Percentiles rank a stretch among this genome's conserved stretches.
Evolutionary conservation across 2,888 invertebrate species (phyloP).

Genomic region (Pharmacophagus antenor): DNA sequence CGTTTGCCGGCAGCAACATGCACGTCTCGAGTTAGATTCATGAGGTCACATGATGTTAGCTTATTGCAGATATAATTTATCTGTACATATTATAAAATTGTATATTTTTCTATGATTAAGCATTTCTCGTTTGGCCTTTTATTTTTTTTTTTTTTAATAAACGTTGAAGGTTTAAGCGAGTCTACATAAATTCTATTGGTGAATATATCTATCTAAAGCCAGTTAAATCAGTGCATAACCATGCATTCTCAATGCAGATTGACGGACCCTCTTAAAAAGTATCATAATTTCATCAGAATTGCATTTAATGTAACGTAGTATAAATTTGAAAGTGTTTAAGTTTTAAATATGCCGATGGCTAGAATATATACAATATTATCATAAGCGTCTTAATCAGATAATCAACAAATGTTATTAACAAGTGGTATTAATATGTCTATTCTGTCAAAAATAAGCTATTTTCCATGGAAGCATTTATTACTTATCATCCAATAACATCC

Average conservation of each 20-base stretch:
- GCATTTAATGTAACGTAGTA: neutral
- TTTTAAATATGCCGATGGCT: neutral
- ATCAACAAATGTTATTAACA: constrained; percentile 11
- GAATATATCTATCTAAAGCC: neutral
- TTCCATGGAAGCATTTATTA: constrained; percentile 11
- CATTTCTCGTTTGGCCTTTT: too few species aligned
- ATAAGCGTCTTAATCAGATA: constrained; percentile 10
- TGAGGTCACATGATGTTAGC: too few species aligned
- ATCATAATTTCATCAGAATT: neutral
- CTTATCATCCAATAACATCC: constrained; percentile 12
- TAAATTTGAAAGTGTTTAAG: neutral
- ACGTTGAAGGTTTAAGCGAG: too few species aligned
- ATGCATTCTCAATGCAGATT: too few species aligned
- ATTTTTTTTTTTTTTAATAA: too few species aligned
- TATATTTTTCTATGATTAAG: too few species aligned
- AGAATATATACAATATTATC: neutral
- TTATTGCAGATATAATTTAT: too few species aligned
- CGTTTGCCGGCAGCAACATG: too few species aligned
- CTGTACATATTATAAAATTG: too few species aligned
- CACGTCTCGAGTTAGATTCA: too few species aligned
- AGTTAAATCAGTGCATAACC: neutral
- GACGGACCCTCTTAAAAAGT: too few species aligned
- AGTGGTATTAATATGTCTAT: constrained; percentile 13
- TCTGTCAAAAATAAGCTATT: constrained; percentile 17
- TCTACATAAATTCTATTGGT: too few species aligned